Percentiles rank a stretch among this genome's conserved stretches.
These are phyloP conservation scores for Agapornis roseicollis DNA, from an alignment of 2,113 vertebrate species.

Conservation along the genomic window DNA sequence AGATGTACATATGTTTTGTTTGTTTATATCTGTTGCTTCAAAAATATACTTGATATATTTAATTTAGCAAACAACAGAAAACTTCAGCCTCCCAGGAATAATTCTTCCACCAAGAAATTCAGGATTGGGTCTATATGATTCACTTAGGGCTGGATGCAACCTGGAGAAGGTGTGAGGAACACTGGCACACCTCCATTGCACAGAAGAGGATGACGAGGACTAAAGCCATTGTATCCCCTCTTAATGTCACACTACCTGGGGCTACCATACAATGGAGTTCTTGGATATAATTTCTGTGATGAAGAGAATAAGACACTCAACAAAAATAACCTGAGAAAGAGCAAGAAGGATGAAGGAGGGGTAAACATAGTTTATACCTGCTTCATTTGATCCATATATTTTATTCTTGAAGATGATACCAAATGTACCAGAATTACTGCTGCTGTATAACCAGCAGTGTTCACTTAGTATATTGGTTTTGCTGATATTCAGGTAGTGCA, in stretches of 20 bases:
- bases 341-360: neutral
- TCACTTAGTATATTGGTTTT: neutral
- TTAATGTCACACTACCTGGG: rapidly evolving
- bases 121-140: neutral
- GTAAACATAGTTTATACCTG: neutral
- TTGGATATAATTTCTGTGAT: neutral
- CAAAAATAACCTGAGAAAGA: neutral
- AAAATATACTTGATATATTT: neutral
- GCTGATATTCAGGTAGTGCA: neutral
- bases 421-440: neutral
- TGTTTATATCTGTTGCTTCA: slow-evolving; percentile 4
- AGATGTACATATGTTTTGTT: neutral
- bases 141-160: neutral
- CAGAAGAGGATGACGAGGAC: neutral
- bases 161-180: neutral
- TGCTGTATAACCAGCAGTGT: neutral
- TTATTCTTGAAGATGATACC: neutral
- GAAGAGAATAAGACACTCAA: neutral
- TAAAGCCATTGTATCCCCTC: neutral
- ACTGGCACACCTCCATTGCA: neutral
- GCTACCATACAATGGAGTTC: neutral
- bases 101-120: neutral
- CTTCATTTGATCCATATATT: neutral
- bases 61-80: neutral
- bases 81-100: neutral